Conservation (phyloP, 2,888 invertebrate species). For the Noctua janthina region DNA sequence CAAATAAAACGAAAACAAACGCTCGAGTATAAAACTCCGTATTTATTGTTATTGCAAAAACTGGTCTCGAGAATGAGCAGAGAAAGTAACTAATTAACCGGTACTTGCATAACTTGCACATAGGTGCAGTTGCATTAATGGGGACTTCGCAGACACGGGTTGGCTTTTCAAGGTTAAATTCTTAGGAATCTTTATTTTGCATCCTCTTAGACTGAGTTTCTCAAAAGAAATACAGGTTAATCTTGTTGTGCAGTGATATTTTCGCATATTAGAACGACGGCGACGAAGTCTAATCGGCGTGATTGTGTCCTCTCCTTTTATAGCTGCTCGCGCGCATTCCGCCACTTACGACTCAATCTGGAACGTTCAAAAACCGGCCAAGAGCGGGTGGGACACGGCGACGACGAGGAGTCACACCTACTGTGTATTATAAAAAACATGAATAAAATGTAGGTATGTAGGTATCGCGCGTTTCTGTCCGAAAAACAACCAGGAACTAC, state of each 20-base stretch:
- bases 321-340: conserved; percentile 58
- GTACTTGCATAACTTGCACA: conserved; percentile 29
- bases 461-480: neutral
- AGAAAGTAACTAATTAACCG: conserved; percentile 60
- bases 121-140: conserved; percentile 45
- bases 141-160: neutral
- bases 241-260: neutral
- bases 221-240: neutral
- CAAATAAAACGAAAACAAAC: conserved; percentile 63
- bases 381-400: conserved; percentile 9
- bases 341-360: conserved; percentile 59
- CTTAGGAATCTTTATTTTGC: neutral
- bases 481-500: neutral
- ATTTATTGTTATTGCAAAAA: conserved; percentile 67
- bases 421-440: conserved; percentile 9
- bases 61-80: conserved; percentile 53
- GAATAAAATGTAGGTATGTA: neutral
- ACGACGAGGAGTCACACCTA: neutral
- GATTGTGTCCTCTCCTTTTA: conserved; percentile 61
- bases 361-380: conserved; percentile 46
- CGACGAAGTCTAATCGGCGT: conserved; percentile 41
- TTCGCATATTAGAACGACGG: conserved; percentile 23
- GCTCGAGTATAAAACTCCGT: conserved; percentile 42
- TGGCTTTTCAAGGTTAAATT: conserved; percentile 5
- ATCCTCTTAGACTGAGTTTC: conserved; percentile 1